Conservation (phyloP, 2,888 invertebrate species). For the Tubiluchus corallicola region DNA sequence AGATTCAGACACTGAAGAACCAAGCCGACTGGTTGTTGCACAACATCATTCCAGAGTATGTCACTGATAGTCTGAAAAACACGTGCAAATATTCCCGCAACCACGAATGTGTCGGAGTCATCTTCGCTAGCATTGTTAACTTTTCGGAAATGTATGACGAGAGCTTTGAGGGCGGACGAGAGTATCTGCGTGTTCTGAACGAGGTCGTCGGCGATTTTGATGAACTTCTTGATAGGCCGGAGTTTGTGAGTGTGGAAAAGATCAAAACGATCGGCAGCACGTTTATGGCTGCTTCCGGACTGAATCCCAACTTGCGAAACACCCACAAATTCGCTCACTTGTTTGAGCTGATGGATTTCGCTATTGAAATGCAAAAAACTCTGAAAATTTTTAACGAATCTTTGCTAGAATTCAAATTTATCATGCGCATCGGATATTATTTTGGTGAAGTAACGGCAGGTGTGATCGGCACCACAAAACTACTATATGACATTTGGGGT, state of each 20-base stretch:
- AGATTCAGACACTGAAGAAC: conserved; percentile 76
- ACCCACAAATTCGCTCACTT: conserved; percentile 53
- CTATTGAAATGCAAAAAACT: conserved; percentile 69
- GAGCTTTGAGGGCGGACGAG: conserved; percentile 79
- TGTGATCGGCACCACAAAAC: conserved; percentile 80
- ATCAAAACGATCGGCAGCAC: conserved; percentile 90
- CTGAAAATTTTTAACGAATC: conserved; percentile 73
- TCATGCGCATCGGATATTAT: conserved; percentile 45
- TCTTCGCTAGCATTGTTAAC: conserved; percentile 89
- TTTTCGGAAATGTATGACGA: conserved; percentile 97
- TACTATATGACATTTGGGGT: conserved; percentile 96
- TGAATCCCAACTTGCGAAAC: conserved; percentile 60
- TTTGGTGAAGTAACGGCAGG: conserved; percentile 91
- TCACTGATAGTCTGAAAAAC: conserved; percentile 76
- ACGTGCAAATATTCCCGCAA: conserved; percentile 80
- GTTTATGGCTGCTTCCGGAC: conserved; percentile 91
- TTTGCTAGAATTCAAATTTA: conserved; percentile 69
- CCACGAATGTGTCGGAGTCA: conserved; percentile 73
- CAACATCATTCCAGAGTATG: conserved; percentile 89
- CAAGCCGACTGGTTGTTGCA: conserved; percentile 91
- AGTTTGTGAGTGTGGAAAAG: conserved; percentile 60
- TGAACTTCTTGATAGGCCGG: conserved; percentile 56
- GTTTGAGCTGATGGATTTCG: conserved; percentile 78
- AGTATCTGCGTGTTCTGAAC: conserved; percentile 81
- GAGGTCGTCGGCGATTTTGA: conserved; percentile 58